These are phyloP conservation scores for Ianthella basta DNA, from an alignment of 37 sponge, comb jelly and placozoan species.

Conservation along the genomic window DNA sequence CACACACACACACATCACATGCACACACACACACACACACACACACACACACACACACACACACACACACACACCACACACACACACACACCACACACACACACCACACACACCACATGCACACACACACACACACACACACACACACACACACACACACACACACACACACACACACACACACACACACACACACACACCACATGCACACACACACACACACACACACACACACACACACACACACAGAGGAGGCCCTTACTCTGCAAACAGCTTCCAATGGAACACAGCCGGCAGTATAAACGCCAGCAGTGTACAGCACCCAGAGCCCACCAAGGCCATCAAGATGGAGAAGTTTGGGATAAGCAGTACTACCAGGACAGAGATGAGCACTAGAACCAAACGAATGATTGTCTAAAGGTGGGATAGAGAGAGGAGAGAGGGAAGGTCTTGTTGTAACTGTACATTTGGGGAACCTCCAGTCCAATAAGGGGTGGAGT, in stretches of 20 bases:
- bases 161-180: slow-evolving; percentile 18
- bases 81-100: no score
- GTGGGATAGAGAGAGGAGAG: neutral
- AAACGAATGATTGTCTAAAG: slow-evolving; percentile 67
- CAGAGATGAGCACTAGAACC: slow-evolving; percentile 74
- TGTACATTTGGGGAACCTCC: no score
- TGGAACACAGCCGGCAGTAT: slow-evolving; percentile 97
- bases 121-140: no score
- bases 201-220: slow-evolving; percentile 8
- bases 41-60: no score
- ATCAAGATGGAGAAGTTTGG: slow-evolving; percentile 95
- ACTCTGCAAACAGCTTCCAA: slow-evolving; percentile 58
- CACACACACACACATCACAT: no score
- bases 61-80: no score
- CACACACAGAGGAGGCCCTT: neutral
- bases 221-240: neutral
- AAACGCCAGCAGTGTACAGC: slow-evolving; percentile 92
- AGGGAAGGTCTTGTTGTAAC: neutral
- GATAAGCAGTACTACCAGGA: slow-evolving; percentile 68
- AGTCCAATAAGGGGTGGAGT: no score
- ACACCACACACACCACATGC: no score
- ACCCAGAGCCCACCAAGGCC: slow-evolving; percentile 91
- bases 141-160: no score
- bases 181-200: slow-evolving; percentile 15
- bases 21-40: no score